These are phyloP conservation scores for Dinocampus coccinellae DNA, from an alignment of 2,888 invertebrate species.

Conservation along the genomic window DNA sequence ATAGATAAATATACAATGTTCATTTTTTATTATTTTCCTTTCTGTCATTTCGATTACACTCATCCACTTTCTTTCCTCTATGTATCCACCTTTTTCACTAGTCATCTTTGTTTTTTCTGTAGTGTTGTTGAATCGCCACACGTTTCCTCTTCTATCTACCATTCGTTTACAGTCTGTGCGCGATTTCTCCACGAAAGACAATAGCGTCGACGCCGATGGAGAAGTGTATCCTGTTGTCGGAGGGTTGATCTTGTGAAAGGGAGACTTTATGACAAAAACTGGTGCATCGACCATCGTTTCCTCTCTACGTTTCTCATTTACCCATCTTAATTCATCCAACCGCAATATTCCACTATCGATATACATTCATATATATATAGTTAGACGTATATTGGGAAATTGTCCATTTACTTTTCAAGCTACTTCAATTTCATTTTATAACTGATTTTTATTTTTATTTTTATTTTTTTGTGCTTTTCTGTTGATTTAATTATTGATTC, in stretches of 20 bases:
- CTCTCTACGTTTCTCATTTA: neutral
- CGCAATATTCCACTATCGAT: neutral
- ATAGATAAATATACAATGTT: too few relatives aligned
- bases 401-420: too few relatives aligned
- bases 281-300: neutral
- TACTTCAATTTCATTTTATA: too few relatives aligned
- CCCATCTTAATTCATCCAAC: neutral
- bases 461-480: too few relatives aligned
- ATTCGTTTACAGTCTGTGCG: constrained; percentile 15
- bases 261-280: constrained; percentile 26
- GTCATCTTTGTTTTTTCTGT: constrained; percentile 1
- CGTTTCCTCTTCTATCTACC: neutral
- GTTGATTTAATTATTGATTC: too few relatives aligned
- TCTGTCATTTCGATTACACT: neutral
- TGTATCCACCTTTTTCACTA: constrained; percentile 9
- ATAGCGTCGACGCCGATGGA: constrained; percentile 8
- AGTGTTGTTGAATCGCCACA: neutral
- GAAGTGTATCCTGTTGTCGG: constrained; percentile 16
- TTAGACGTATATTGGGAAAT: too few relatives aligned
- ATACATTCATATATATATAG: neutral
- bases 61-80: neutral
- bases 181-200: constrained; percentile 26
- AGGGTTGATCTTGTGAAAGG: constrained; percentile 5
- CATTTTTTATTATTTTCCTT: neutral
- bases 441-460: too few relatives aligned